Conservation (phyloP, 2,888 invertebrate genomes). For the Melanchra persicariae region DNA sequence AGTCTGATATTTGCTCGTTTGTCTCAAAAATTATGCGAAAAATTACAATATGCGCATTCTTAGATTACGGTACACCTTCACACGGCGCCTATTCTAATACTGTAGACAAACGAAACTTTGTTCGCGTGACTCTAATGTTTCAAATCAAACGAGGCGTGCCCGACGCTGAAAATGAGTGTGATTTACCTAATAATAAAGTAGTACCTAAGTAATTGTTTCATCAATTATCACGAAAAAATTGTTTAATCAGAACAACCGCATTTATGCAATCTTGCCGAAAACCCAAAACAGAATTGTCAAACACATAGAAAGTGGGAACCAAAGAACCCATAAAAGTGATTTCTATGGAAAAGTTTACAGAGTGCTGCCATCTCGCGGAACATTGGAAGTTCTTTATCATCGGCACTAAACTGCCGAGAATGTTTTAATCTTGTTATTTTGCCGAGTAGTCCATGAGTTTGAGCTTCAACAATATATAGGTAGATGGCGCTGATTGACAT, state of each 20-base stretch:
- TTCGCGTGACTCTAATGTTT: slow-evolving; percentile 61
- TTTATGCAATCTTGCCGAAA: background rate
- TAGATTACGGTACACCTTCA: slow-evolving; percentile 38
- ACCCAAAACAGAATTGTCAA: background rate
- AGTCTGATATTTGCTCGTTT: slow-evolving; percentile 81
- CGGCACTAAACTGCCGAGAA: background rate
- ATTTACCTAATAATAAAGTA: slow-evolving; percentile 2
- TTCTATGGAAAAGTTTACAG: slow-evolving; percentile 45
- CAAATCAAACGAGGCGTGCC: slow-evolving; percentile 58
- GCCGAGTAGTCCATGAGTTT: background rate
- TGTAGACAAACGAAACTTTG: slow-evolving; percentile 56
- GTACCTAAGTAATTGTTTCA: background rate
- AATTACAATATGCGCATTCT: slow-evolving; percentile 66
- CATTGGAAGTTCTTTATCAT: background rate
- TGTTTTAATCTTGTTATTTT: background rate
- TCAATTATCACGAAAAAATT: background rate
- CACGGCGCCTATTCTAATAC: slow-evolving; percentile 43
- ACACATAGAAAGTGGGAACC: slow-evolving; percentile 20
- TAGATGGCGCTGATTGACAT: slow-evolving; percentile 48
- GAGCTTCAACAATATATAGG: slow-evolving; percentile 9
- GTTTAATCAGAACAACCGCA: background rate
- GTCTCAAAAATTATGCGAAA: slow-evolving; percentile 82
- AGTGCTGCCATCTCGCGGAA: slow-evolving; percentile 69
- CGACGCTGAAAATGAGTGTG: slow-evolving; percentile 45
- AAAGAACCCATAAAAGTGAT: slow-evolving; percentile 22